Evolutionary conservation across 2,797 vertebrate genomes (phyloP), one percentile per base, ranked within the genome.

Genomic region (Melanotaenia trifasciata): DNA sequence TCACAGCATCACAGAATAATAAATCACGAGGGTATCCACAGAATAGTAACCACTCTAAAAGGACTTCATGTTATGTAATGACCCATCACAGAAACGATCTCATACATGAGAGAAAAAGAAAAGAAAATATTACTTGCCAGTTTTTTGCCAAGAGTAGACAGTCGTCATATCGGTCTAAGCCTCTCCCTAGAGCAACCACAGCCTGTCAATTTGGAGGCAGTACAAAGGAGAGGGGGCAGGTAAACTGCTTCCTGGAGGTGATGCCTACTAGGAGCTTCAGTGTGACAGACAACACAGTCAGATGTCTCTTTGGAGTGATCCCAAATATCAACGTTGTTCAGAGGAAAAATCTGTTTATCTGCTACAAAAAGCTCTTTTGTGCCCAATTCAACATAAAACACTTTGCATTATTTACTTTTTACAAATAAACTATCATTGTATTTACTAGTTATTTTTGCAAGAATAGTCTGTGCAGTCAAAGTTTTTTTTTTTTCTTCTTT

Each of bases 151-250:
- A 58, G 76, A 83, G 70, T 70, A 78, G 43, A 64, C 18, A 20
- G 43, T 45, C 18, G 45, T 70, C 57, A 69, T 67, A 57, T 51
- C 69, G 22, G 58, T 76, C 62, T 64, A 78, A 72, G 47, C 24
- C 30, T 30, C 6, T 43, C 45, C 67, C 64, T 5, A 33, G 72
- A 69, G 74, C 26, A 40, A 51, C 81, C 66, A 54, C 38, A 30
- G 47, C 66, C 79, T 84, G 84, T 74, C 79, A 60, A 69, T 68
- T 80, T 89, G 77, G 83, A 84, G 71, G 62, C 11, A 71, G 77
- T 84, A 87, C 78, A 85, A 84, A 89, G 79, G 54, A 84, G 68
- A 82, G 64, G 66, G 72, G 70, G 62, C 85, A 89, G 81, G 78
- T 87, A 80, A 69, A 69, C 67, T 20, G 67, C 74, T 70, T 63